A percentile compares a stretch with the other conserved stretches of the same genome.
Conservation (phyloP, 2,113 vertebrate genomes). For the Siniperca chuatsi region DNA sequence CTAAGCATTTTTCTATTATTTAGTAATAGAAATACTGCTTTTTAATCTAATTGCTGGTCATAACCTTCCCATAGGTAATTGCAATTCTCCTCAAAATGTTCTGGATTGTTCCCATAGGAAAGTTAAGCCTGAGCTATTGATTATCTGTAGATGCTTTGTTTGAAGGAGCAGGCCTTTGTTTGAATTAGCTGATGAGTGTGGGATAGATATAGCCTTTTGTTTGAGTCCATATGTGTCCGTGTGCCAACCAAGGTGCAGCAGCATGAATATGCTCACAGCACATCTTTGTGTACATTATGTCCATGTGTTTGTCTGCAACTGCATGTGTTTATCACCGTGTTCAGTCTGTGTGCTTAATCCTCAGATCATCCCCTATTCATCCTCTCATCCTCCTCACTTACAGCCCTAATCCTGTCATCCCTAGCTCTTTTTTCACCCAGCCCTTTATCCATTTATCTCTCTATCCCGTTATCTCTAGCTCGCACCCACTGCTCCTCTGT, state of each 20-base stretch:
- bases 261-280: conserved; percentile 44
- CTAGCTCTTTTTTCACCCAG: conserved; percentile 59
- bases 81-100: not conserved
- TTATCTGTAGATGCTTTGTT: conserved; percentile 28
- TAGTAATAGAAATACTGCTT: not conserved
- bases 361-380: conserved; percentile 83
- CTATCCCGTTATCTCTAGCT: conserved; percentile 78
- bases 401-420: conserved; percentile 82
- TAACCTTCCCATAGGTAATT: not conserved
- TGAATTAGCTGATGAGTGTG: conserved; percentile 23
- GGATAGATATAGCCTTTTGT: conserved; percentile 42
- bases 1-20: not conserved
- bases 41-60: not conserved
- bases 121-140: conserved; percentile 22
- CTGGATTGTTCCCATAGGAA: not conserved
- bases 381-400: conserved; percentile 83
- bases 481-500: conserved; percentile 53
- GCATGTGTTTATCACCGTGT: conserved; percentile 72
- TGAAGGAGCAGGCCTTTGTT: conserved; percentile 47
- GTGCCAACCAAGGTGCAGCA: conserved; percentile 51
- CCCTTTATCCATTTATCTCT: conserved; percentile 82
- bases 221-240: conserved; percentile 26
- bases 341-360: conserved; percentile 78
- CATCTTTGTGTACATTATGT: conserved; percentile 67
- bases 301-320: conserved; percentile 57